Percentiles rank a stretch among this genome's conserved stretches.
Conservation (phyloP, 2,113 vertebrate species). For the Dicrurus megarhynchus region DNA sequence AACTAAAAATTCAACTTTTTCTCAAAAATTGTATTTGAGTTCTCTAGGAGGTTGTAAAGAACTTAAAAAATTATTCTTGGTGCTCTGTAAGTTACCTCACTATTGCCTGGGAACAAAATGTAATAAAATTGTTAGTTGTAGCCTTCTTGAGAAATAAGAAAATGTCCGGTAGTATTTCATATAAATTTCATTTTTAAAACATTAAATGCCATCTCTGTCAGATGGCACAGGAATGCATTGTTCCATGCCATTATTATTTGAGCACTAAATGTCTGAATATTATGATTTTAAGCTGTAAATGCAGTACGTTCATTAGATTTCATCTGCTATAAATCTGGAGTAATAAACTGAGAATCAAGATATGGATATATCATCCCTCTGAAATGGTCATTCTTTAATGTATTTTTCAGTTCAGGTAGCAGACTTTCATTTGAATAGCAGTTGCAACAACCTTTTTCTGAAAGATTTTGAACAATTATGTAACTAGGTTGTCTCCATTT, state of each 20-base stretch:
- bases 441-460: neutral
- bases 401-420: neutral
- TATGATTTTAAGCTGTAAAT: neutral
- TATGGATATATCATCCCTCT: neutral
- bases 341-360: neutral
- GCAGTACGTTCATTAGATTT: neutral
- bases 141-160: neutral
- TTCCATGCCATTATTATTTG: neutral
- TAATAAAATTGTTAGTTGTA: neutral
- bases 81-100: neutral
- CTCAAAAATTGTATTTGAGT: neutral
- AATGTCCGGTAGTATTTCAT: neutral
- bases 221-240: neutral
- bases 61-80: neutral
- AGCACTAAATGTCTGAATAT: neutral
- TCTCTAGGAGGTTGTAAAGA: neutral
- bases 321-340: neutral
- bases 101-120: neutral
- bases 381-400: neutral
- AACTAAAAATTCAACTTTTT: neutral
- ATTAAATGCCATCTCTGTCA: neutral
- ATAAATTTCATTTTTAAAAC: neutral
- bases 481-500: neutral
- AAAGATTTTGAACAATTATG: neutral
- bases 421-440: neutral